A percentile compares a stretch with the other conserved stretches of the same genome.
These are phyloP conservation scores for Neotoxoptera formosana DNA, from an alignment of 1,140 invertebrate genomes.

Conservation along the genomic window DNA sequence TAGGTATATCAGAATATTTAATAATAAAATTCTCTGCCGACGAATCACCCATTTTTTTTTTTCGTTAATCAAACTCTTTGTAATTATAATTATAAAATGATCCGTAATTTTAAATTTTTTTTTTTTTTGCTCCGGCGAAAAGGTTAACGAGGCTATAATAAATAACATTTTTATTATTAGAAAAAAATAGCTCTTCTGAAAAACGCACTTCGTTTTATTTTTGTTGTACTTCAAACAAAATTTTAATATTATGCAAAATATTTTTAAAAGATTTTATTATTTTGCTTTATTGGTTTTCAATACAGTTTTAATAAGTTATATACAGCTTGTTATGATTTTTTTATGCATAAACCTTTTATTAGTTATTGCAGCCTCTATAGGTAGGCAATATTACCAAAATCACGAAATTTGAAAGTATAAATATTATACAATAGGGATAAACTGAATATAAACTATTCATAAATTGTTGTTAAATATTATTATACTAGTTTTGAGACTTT, in stretches of 20 bases:
- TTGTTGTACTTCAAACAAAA: conserved; percentile 7
- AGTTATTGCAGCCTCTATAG: neutral
- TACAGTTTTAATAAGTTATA: neutral
- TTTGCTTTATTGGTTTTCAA: neutral
- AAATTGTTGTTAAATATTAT: neutral
- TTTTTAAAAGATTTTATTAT: conserved; percentile 11
- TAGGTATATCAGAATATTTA: neutral
- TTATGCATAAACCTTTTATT: neutral
- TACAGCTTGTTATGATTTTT: neutral
- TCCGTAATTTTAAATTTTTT: conserved; percentile 25
- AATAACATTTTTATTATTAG: neutral
- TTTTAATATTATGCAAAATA: conserved; percentile 22
- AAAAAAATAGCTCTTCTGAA: conserved; percentile 5
- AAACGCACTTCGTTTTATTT: neutral
- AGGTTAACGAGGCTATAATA: conserved; percentile 28
- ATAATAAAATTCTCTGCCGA: neutral
- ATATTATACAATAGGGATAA: too few relatives aligned
- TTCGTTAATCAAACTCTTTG: conserved; percentile 14
- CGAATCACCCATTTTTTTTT: neutral
- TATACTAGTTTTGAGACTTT: neutral
- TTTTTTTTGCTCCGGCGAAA: neutral
- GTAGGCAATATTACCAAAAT: neutral
- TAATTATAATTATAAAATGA: neutral
- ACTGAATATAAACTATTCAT: neutral
- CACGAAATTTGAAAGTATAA: neutral